Percentiles rank a stretch among this genome's conserved stretches.
Evolutionary conservation across 2,797 vertebrate genomes (phyloP).

Genomic region (Sebastes vulpes): DNA sequence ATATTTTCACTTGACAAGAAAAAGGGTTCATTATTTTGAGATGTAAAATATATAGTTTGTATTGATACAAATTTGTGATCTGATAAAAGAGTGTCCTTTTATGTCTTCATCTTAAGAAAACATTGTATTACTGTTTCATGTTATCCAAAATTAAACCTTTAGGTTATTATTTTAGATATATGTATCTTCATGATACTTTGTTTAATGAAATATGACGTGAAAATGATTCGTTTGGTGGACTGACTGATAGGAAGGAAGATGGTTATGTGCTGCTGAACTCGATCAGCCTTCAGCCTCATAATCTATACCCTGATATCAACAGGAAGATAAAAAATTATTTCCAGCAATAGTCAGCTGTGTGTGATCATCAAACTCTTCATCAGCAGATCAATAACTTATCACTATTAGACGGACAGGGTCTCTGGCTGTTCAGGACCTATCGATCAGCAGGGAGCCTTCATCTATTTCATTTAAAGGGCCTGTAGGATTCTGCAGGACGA

Average conservation of each 20-base stretch:
- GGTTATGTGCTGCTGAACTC: not conserved
- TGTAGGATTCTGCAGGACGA: not conserved
- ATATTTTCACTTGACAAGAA: not conserved
- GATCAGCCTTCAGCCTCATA: not conserved
- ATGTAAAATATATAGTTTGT: not conserved
- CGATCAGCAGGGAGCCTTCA: slow-evolving; percentile 20
- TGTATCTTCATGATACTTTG: not conserved
- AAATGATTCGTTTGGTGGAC: not conserved
- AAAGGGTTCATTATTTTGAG: not conserved
- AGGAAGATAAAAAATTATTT: slow-evolving; percentile 29
- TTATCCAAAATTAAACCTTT: not conserved
- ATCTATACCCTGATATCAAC: slow-evolving; percentile 52
- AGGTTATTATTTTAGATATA: not conserved
- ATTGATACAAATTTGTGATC: not conserved
- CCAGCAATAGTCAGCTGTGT: slow-evolving; percentile 20
- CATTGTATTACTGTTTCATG: not conserved
- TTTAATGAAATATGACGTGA: too few relatives aligned
- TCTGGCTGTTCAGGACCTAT: slow-evolving; percentile 11
- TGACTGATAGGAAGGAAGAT: not conserved
- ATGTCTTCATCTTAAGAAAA: not conserved
- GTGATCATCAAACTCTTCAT: slow-evolving; percentile 20
- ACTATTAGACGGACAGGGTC: not conserved
- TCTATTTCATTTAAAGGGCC: slow-evolving; percentile 26
- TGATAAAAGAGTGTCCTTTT: not conserved
- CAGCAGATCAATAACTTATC: slow-evolving; percentile 33